Percentiles rank a stretch among this genome's conserved stretches.
These are phyloP conservation scores for Virgularia gustaviana DNA, from an alignment of 92 coral and sea anemone species.

Conservation along the genomic window DNA sequence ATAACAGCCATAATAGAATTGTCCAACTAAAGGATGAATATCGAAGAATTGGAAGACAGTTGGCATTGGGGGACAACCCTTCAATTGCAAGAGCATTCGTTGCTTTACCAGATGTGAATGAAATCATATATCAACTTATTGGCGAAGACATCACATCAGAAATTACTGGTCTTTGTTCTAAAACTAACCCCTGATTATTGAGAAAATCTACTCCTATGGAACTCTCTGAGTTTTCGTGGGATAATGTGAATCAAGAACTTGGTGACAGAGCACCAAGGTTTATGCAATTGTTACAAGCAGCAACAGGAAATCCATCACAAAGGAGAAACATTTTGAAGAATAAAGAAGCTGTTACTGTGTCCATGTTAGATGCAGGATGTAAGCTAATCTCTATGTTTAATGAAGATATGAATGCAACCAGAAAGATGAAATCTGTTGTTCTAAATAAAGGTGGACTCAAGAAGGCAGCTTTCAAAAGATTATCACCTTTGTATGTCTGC, in stretches of 20 bases:
- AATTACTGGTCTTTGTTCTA: conserved; percentile 35
- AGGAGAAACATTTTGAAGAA: conserved; percentile 41
- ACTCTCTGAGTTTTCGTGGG: conserved; percentile 21
- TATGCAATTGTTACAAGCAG: conserved; percentile 4
- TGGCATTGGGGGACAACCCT: conserved; percentile 15
- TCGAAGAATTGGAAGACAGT: conserved; percentile 1
- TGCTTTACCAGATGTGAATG: background rate
- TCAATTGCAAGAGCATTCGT: conserved; percentile 13
- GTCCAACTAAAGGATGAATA: background rate
- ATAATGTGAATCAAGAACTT: conserved; percentile 27
- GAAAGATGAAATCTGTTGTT: conserved; percentile 31
- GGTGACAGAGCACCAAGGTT: conserved; percentile 15
- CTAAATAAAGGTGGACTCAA: conserved; percentile 53
- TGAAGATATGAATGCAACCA: conserved; percentile 20
- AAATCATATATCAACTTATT: background rate
- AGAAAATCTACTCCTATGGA: conserved; percentile 20
- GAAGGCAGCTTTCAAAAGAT: conserved; percentile 40
- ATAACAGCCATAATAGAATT: background rate
- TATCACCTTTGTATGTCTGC: conserved; percentile 29
- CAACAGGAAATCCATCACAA: conserved; percentile 49
- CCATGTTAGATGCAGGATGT: conserved; percentile 52
- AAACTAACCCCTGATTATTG: conserved; percentile 21
- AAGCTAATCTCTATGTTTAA: conserved; percentile 49
- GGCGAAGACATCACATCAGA: conserved; percentile 27
- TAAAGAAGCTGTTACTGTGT: conserved; percentile 24